Evolutionary conservation across 2,113 vertebrate species (phyloP).

Genomic region (Bucco capensis): DNA sequence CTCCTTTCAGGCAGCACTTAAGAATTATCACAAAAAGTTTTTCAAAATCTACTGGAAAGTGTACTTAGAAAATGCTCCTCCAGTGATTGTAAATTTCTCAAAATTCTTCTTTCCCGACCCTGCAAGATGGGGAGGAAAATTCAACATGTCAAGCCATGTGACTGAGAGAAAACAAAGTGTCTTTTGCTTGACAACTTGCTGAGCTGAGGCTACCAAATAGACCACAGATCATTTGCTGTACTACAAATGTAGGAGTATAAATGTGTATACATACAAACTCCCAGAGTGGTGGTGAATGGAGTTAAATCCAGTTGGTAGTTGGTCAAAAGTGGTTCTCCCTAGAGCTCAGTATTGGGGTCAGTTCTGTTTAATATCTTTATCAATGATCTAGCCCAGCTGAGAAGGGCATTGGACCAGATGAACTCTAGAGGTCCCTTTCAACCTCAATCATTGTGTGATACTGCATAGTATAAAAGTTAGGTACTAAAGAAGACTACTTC

Average conservation of each 20-base stretch:
- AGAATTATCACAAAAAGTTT: not conserved
- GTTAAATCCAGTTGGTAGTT: too few species aligned
- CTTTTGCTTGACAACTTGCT: too few species aligned
- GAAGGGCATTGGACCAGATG: not conserved
- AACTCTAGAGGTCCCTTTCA: not conserved
- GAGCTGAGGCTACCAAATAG: too few species aligned
- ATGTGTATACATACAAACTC: not conserved
- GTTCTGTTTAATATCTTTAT: not conserved
- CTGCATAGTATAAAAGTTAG: not conserved
- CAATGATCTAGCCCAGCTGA: not conserved
- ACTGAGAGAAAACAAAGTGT: too few species aligned
- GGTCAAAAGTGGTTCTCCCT: too few species aligned
- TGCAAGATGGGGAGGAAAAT: too few species aligned
- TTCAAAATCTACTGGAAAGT: not conserved
- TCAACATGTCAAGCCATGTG: too few species aligned
- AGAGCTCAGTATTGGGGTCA: too few species aligned
- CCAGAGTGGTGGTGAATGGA: not conserved
- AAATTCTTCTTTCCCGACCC: too few species aligned
- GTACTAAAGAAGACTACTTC: not conserved
- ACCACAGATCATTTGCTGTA: too few species aligned
- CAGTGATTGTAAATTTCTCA: too few species aligned
- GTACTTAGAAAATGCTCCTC: not conserved
- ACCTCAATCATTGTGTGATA: not conserved
- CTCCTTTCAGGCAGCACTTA: not conserved
- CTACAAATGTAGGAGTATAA: too few species aligned